These are phyloP conservation scores for Microcaecilia unicolor DNA, from an alignment of 2,797 vertebrate genomes.

Conservation along the genomic window DNA sequence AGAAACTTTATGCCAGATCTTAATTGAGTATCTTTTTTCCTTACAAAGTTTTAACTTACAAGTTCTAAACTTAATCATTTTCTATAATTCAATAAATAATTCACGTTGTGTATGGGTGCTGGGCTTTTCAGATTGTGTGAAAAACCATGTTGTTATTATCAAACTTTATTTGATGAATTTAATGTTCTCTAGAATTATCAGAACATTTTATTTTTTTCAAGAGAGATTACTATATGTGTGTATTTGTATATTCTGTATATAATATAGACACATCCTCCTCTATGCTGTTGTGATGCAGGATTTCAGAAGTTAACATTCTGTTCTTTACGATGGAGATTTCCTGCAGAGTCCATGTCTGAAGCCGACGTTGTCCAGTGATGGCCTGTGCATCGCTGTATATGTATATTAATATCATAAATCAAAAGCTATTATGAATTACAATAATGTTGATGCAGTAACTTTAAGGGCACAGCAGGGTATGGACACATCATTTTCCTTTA, in stretches of 20 bases:
- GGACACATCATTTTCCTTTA: constrained; percentile 30
- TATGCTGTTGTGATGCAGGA: no score
- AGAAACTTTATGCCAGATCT: no score
- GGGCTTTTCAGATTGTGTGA: constrained; percentile 24
- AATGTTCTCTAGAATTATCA: constrained; percentile 26
- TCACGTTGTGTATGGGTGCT: no score
- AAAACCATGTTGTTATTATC: constrained; percentile 27
- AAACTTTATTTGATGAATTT: constrained; percentile 28
- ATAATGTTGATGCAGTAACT: constrained; percentile 43
- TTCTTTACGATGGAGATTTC: no score
- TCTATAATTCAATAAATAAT: constrained; percentile 15
- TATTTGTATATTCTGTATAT: constrained; percentile 20
- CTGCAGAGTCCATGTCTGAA: no score
- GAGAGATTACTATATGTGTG: constrained; percentile 24
- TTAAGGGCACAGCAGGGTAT: constrained; percentile 57
- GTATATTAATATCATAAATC: no score
- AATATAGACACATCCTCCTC: constrained; percentile 18
- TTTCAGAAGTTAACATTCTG: no score
- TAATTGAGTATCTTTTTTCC: no score
- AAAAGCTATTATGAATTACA: no score
- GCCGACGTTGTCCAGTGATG: no score
- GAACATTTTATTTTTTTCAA: constrained; percentile 12
- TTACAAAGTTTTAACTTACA: no score
- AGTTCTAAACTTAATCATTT: constrained; percentile 19
- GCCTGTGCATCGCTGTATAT: no score